Evolutionary conservation across 2,888 invertebrate species (phyloP).

Genomic region (Hartigia nigra): DNA sequence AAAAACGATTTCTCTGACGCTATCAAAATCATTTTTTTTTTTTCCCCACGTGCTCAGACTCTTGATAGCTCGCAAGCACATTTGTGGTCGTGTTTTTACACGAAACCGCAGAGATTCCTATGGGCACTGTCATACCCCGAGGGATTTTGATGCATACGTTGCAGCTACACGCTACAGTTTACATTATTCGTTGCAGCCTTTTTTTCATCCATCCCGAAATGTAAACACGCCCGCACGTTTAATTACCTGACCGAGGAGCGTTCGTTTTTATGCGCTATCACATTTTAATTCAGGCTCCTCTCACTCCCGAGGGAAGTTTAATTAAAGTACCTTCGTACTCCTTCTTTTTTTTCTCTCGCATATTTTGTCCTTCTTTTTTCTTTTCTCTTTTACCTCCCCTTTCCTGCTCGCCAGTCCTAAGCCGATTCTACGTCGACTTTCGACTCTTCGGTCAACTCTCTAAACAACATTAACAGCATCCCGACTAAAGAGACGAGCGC

Average conservation of each 20-base stretch:
- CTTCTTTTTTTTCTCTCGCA: not conserved
- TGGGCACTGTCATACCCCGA: not conserved
- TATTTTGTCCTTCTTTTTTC: conserved; percentile 27
- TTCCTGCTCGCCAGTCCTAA: not conserved
- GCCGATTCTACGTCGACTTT: conserved; percentile 32
- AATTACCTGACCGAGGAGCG: conserved; percentile 42
- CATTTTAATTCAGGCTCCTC: conserved; percentile 47
- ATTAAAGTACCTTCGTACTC: conserved; percentile 41
- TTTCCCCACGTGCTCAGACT: not conserved
- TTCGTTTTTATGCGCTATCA: conserved; percentile 44
- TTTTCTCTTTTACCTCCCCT: conserved; percentile 14
- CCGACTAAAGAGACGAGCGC: conserved; percentile 22
- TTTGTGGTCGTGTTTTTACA: not conserved
- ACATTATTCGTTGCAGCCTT: not conserved
- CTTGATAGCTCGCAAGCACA: not conserved
- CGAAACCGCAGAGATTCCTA: not conserved
- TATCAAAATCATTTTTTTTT: not conserved
- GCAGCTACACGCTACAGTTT: not conserved
- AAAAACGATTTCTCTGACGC: not conserved
- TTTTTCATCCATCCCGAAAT: conserved; percentile 12
- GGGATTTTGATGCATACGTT: not conserved
- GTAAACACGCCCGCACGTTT: conserved; percentile 41
- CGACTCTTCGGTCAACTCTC: conserved; percentile 43
- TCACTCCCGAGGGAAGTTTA: conserved; percentile 45
- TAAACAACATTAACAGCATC: conserved; percentile 45